Evolutionary conservation across 2,797 vertebrate genomes (phyloP).

Genomic region (Falco concolor): DNA sequence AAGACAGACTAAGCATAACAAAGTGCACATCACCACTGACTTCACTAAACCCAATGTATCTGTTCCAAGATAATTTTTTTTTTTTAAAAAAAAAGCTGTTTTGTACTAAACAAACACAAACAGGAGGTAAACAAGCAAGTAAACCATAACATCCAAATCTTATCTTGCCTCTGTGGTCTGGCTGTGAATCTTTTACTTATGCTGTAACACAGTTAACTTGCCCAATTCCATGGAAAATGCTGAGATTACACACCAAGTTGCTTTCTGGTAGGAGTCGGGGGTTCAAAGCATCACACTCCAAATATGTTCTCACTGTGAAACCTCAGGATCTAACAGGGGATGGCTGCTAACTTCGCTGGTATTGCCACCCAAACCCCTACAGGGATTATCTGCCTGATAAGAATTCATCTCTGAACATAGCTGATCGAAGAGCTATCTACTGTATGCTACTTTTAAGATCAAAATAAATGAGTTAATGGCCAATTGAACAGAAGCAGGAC

Average conservation of each 20-base stretch:
- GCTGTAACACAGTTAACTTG: background rate
- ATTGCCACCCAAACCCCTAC: background rate
- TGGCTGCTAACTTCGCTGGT: background rate
- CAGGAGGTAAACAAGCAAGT: background rate
- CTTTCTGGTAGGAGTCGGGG: background rate
- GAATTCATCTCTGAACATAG: background rate
- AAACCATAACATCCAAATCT: background rate
- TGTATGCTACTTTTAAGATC: conserved; percentile 54
- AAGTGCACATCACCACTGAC: background rate
- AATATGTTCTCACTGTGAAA: background rate
- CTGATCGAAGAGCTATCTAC: background rate
- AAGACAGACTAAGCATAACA: background rate
- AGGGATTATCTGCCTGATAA: background rate
- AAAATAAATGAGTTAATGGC: conserved; percentile 61
- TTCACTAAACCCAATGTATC: background rate
- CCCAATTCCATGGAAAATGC: background rate
- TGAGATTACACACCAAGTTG: background rate
- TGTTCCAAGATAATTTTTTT: background rate
- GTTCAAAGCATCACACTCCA: background rate
- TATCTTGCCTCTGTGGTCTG: background rate
- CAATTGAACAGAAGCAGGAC: conserved; percentile 47
- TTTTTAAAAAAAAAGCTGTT: background rate
- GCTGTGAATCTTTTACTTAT: background rate
- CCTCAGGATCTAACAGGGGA: background rate
- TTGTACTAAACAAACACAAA: background rate